These are phyloP conservation scores for Onchidella celtica DNA, from an alignment of 2,888 invertebrate species.

Conservation along the genomic window DNA sequence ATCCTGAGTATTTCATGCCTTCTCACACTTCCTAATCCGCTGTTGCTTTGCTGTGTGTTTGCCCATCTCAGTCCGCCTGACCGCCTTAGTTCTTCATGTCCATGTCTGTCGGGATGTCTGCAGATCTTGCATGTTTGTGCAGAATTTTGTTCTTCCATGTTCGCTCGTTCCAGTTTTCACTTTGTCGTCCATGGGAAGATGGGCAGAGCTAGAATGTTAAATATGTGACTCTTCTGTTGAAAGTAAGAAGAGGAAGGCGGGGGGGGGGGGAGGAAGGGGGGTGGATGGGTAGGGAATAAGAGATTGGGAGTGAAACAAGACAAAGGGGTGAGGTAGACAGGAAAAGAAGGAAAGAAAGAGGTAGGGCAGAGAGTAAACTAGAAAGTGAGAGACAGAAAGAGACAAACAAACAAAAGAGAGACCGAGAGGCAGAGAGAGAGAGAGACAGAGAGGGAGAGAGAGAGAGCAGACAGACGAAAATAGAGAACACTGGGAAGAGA, in stretches of 20 bases:
- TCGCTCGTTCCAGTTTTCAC: no score
- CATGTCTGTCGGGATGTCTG: no score
- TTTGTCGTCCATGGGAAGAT: no score
- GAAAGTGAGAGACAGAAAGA: background rate
- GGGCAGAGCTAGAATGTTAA: no score
- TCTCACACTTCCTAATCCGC: no score
- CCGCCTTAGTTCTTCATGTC: no score
- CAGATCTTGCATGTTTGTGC: no score
- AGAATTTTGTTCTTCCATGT: no score
- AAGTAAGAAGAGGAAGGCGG: background rate
- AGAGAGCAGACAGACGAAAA: slow-evolving; percentile 4
- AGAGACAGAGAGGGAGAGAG: background rate
- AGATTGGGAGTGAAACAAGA: background rate
- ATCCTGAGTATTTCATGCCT: no score
- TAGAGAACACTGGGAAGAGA: background rate
- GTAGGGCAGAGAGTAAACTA: background rate
- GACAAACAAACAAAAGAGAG: background rate
- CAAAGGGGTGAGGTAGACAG: background rate
- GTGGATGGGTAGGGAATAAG: background rate
- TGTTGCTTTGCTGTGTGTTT: no score
- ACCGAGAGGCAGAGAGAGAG: background rate
- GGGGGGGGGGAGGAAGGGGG: background rate
- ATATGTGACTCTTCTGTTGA: no score
- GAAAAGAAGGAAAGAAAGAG: slow-evolving; percentile 11
- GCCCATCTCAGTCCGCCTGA: no score